A percentile compares a stretch with the other conserved stretches of the same genome.
Conservation (phyloP, 2,113 vertebrate species). For the Murina feae region DNA sequence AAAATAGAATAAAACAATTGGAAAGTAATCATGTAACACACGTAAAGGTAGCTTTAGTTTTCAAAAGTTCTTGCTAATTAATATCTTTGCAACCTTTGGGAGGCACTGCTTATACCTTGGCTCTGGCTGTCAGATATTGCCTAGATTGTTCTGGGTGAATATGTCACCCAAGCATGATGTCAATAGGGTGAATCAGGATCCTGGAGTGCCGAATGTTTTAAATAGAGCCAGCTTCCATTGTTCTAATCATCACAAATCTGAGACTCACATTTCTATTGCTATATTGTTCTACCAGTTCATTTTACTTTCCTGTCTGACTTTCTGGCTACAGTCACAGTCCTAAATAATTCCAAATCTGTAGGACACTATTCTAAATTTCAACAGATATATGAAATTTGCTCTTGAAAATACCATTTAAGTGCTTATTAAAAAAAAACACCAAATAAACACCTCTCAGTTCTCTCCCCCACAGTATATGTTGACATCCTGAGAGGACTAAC, state of each 20-base stretch:
- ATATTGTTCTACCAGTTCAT: background rate
- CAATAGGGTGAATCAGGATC: background rate
- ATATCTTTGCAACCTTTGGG: background rate
- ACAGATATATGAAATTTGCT: background rate
- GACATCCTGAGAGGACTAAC: background rate
- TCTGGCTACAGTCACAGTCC: background rate
- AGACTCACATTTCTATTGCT: background rate
- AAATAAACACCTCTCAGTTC: background rate
- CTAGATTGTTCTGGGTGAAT: background rate
- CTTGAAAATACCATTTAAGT: background rate
- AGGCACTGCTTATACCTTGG: background rate
- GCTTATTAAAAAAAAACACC: background rate
- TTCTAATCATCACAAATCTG: background rate
- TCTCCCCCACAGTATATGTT: background rate
- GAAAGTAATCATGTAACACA: background rate
- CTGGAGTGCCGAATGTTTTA: background rate
- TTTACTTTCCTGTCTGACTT: slow-evolving; percentile 12
- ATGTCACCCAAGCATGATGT: background rate
- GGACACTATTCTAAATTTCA: background rate
- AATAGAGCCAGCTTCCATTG: background rate
- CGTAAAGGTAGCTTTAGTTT: background rate
- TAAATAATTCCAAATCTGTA: slow-evolving; percentile 23
- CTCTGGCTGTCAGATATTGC: background rate
- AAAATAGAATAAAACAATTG: background rate
- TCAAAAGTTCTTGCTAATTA: background rate